Conservation (phyloP, 2,113 vertebrate species). For the Zosterops pallidus region DNA sequence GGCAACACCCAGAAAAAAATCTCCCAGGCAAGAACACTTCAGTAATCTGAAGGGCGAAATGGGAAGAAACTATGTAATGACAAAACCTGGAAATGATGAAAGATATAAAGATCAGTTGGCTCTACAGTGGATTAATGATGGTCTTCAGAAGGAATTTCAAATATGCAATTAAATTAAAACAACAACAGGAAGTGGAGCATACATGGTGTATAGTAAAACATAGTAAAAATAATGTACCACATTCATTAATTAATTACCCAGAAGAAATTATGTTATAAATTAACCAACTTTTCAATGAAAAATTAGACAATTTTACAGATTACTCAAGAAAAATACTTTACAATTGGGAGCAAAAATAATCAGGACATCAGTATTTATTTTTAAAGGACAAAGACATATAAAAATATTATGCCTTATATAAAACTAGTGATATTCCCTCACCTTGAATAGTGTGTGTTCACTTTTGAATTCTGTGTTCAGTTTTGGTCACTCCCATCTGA, state of each 20-base stretch:
- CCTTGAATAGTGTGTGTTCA: slow-evolving; percentile 63
- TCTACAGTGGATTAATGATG: background rate
- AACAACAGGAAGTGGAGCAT: background rate
- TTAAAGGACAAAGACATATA: slow-evolving; percentile 4
- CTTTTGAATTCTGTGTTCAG: slow-evolving; percentile 68
- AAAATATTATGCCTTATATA: slow-evolving; percentile 36
- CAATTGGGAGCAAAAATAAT: background rate
- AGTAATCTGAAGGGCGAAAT: background rate
- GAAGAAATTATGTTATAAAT: background rate
- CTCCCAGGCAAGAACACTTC: background rate
- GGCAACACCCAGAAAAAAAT: background rate
- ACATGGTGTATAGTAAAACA: background rate
- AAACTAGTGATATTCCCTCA: slow-evolving; percentile 63
- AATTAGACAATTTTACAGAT: background rate
- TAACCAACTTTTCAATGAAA: background rate
- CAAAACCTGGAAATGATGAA: background rate
- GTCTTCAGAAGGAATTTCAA: background rate
- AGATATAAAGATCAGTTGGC: background rate
- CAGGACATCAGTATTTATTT: background rate
- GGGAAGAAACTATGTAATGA: background rate
- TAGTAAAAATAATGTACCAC: background rate
- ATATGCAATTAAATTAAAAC: background rate
- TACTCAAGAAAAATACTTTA: background rate
- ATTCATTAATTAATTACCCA: background rate
- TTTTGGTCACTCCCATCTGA: slow-evolving; percentile 67